These are phyloP conservation scores for Psylliodes chrysocephalus DNA, from an alignment of 2,888 invertebrate species.

Conservation along the genomic window DNA sequence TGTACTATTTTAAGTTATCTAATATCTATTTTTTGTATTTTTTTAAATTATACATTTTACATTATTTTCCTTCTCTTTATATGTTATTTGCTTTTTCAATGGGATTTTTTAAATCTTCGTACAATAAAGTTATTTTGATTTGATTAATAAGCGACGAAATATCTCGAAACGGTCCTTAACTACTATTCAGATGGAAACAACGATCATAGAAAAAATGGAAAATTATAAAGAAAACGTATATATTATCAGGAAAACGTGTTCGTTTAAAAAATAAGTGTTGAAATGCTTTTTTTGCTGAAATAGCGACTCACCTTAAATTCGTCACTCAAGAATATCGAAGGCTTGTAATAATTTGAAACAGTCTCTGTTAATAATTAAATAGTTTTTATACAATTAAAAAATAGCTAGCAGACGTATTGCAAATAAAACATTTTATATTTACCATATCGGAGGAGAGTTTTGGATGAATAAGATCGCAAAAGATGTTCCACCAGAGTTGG, in stretches of 20 bases:
- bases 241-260: background rate
- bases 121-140: too few relatives aligned
- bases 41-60: too few relatives aligned
- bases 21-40: too few relatives aligned
- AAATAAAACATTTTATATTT: constrained; percentile 64
- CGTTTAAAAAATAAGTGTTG: background rate
- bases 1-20: too few relatives aligned
- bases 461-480: constrained; percentile 84
- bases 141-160: too few relatives aligned
- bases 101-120: too few relatives aligned
- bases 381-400: constrained; percentile 20
- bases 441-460: constrained; percentile 84
- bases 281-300: constrained; percentile 8
- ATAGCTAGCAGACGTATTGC: background rate
- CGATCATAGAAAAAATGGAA: too few relatives aligned
- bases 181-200: too few relatives aligned
- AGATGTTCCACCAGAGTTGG: constrained; percentile 96
- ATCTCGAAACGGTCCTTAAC: too few relatives aligned
- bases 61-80: too few relatives aligned
- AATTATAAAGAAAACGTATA: too few relatives aligned
- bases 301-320: constrained; percentile 52
- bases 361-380: constrained; percentile 39
- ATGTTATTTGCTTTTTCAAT: too few relatives aligned
- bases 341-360: constrained; percentile 53
- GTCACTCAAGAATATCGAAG: constrained; percentile 48